Evolutionary conservation across 2,113 vertebrate genomes (phyloP).

Genomic region (Pitta sordida): DNA sequence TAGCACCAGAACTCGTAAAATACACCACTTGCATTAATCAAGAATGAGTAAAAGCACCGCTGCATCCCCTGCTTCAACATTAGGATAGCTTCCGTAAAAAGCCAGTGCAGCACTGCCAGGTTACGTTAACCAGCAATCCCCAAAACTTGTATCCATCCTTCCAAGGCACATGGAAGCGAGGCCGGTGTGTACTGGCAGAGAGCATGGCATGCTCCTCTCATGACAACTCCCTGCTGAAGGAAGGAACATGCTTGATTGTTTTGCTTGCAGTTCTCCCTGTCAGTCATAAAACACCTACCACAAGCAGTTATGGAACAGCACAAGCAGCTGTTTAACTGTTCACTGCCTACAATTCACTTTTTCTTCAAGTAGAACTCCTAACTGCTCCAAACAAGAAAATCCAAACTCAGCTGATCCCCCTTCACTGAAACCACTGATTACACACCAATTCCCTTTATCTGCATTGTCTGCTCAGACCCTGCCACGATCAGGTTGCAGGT

Average conservation of each 20-base stretch:
- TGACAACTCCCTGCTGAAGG: not conserved
- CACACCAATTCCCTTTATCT: not conserved
- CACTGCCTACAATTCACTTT: not conserved
- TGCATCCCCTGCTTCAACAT: not conserved
- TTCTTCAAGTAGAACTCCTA: not conserved
- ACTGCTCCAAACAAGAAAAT: not conserved
- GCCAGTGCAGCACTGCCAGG: not conserved
- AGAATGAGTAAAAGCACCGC: not conserved
- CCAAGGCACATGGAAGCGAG: not conserved
- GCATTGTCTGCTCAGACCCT: not conserved
- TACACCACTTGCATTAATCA: not conserved
- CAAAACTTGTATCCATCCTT: not conserved
- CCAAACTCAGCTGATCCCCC: accelerated
- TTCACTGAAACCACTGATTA: not conserved
- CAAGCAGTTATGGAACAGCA: accelerated
- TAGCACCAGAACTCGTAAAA: not conserved
- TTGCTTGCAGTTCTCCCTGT: not conserved
- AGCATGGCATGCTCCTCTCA: not conserved
- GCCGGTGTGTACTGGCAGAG: not conserved
- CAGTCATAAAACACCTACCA: not conserved
- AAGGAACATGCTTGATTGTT: not conserved
- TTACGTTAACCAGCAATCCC: accelerated
- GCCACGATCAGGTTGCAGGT: not conserved
- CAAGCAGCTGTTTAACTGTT: not conserved
- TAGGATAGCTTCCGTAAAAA: not conserved